Percentiles rank a stretch among this genome's conserved stretches.
Conservation (phyloP, 2,113 vertebrate species). For the Gorsachius goisagi region DNA sequence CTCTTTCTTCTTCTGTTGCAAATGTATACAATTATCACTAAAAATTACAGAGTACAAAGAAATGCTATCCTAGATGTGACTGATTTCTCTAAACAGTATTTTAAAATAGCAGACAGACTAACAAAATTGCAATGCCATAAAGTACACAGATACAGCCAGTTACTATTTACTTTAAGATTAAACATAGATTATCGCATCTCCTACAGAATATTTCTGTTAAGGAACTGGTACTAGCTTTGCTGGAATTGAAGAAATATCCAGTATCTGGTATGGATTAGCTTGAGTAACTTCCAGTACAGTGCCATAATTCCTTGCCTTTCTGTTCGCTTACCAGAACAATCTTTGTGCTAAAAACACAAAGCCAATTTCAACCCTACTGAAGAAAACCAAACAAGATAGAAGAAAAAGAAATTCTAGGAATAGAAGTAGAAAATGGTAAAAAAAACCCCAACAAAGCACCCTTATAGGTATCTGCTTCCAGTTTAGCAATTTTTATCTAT, state of each 20-base stretch:
- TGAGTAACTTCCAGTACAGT: neutral
- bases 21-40: neutral
- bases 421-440: neutral
- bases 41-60: neutral
- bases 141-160: neutral
- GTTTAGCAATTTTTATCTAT: neutral
- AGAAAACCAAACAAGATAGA: neutral
- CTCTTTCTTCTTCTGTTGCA: neutral
- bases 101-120: neutral
- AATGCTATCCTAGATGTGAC: neutral
- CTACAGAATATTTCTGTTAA: neutral
- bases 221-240: neutral
- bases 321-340: neutral
- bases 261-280: neutral
- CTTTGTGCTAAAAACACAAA: neutral
- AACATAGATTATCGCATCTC: neutral
- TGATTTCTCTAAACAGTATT: neutral
- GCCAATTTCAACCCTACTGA: neutral
- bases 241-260: neutral
- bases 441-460: neutral
- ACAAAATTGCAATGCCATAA: neutral
- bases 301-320: neutral
- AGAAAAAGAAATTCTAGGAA: neutral
- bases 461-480: no score
- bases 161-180: neutral